Conservation (phyloP, 2,797 vertebrate species). For the Dermochelys coriacea region DNA sequence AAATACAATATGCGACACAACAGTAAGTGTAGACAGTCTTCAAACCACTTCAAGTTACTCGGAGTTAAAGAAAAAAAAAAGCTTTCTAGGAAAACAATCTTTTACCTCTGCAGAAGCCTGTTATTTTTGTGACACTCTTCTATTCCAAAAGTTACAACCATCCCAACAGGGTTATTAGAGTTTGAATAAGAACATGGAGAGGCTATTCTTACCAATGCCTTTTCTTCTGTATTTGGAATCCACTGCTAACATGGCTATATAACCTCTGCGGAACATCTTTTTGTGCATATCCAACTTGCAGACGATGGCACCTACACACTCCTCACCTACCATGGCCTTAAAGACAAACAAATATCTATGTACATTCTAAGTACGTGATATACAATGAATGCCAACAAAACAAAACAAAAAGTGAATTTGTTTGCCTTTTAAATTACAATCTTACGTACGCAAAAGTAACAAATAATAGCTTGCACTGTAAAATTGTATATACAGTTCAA, state of each 20-base stretch:
- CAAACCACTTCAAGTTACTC: not conserved
- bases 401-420: constrained; percentile 57
- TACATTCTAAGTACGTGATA: constrained; percentile 69
- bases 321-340: constrained; percentile 98
- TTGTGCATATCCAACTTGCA: constrained; percentile 99
- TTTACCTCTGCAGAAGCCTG: constrained; percentile 45
- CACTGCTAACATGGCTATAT: constrained; percentile 99
- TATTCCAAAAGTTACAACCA: constrained; percentile 50
- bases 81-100: not conserved
- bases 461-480: not conserved
- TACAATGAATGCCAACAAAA: constrained; percentile 50
- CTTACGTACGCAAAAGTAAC: not conserved
- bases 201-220: constrained; percentile 94
- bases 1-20: not conserved
- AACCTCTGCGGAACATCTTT: constrained; percentile 99
- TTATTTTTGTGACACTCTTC: constrained; percentile 32
- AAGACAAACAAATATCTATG: constrained; percentile 81
- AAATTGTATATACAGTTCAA: not conserved
- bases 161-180: not conserved
- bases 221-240: constrained; percentile 99
- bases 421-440: constrained; percentile 40
- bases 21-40: not conserved
- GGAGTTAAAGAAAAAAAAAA: not conserved
- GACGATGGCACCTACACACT: constrained; percentile 99
- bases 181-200: constrained; percentile 42